A percentile compares a stretch with the other conserved stretches of the same genome.
These are phyloP conservation scores for Catostylus mosaicus DNA, from an alignment of 30 jellyfish, hydroid and myxozoan genomes.

Conservation along the genomic window DNA sequence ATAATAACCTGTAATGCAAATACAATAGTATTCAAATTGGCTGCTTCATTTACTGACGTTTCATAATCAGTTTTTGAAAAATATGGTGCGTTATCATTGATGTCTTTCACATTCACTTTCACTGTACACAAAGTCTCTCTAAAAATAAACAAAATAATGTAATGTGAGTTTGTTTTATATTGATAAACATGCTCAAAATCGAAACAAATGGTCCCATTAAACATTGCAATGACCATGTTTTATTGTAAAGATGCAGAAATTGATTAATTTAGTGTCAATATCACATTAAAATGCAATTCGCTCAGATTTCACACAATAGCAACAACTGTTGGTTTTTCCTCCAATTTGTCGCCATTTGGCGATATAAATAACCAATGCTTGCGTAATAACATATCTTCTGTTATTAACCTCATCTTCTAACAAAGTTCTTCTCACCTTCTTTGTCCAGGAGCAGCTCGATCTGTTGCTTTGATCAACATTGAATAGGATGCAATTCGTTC, in stretches of 20 bases:
- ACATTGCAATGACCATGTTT: too few species aligned
- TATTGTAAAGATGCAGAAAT: too few species aligned
- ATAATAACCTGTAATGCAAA: slow-evolving; percentile 55
- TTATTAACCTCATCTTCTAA: too few species aligned
- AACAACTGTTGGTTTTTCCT: too few species aligned
- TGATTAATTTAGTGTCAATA: too few species aligned
- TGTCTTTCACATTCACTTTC: slow-evolving; percentile 52
- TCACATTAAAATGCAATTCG: too few species aligned
- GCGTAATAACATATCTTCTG: too few species aligned
- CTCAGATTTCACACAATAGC: too few species aligned
- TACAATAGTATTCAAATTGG: slow-evolving; percentile 60
- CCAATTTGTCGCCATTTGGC: too few species aligned
- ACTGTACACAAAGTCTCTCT: slow-evolving; percentile 61
- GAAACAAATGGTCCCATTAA: neutral
- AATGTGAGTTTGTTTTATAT: too few species aligned
- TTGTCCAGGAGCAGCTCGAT: slow-evolving; percentile 70
- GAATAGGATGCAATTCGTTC: slow-evolving; percentile 56
- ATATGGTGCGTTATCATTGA: slow-evolving; percentile 53
- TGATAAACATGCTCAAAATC: neutral
- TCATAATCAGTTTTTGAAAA: slow-evolving; percentile 15
- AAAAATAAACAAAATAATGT: neutral
- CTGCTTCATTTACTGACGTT: slow-evolving; percentile 61
- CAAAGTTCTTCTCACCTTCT: slow-evolving; percentile 33
- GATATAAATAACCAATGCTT: too few species aligned
- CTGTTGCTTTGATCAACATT: slow-evolving; percentile 74